Evolutionary conservation across 2,888 invertebrate genomes (phyloP).

Genomic region (Pollenia angustigena): DNA sequence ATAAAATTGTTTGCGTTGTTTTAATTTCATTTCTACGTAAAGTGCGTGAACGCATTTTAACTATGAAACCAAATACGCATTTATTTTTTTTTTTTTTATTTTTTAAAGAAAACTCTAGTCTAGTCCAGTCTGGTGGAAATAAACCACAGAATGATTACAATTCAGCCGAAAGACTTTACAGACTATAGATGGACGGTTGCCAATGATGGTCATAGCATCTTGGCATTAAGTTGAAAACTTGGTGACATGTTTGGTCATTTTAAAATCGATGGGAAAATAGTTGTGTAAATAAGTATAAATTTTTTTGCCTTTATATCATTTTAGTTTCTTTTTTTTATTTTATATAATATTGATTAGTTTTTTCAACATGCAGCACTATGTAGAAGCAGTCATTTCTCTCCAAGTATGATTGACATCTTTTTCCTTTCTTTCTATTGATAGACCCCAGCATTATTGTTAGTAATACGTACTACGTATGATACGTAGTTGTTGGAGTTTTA

Average conservation of each 20-base stretch:
- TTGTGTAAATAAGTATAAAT: slow-evolving; percentile 69
- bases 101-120: slow-evolving; percentile 23
- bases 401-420: slow-evolving; percentile 69
- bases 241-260: slow-evolving; percentile 72
- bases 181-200: slow-evolving; percentile 63
- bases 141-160: slow-evolving; percentile 58
- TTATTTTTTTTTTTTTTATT: neutral
- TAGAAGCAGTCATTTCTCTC: slow-evolving; percentile 23
- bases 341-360: slow-evolving; percentile 53
- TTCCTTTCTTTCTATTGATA: slow-evolving; percentile 70
- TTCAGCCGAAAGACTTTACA: slow-evolving; percentile 48
- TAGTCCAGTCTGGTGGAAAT: slow-evolving; percentile 32
- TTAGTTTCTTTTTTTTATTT: slow-evolving; percentile 28
- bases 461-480: slow-evolving; percentile 20
- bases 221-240: slow-evolving; percentile 55
- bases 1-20: slow-evolving; percentile 45
- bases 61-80: slow-evolving; percentile 57
- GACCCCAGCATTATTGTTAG: slow-evolving; percentile 57
- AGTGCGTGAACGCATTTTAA: slow-evolving; percentile 71
- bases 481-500: slow-evolving; percentile 40
- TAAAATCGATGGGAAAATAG: slow-evolving; percentile 73
- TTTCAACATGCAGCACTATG: neutral
- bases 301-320: slow-evolving; percentile 9
- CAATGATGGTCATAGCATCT: slow-evolving; percentile 71
- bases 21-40: slow-evolving; percentile 49